phyloP scores from a whole-genome alignment of 2,888 invertebrate genomes.

The Lycaena phlaeas region DNA sequence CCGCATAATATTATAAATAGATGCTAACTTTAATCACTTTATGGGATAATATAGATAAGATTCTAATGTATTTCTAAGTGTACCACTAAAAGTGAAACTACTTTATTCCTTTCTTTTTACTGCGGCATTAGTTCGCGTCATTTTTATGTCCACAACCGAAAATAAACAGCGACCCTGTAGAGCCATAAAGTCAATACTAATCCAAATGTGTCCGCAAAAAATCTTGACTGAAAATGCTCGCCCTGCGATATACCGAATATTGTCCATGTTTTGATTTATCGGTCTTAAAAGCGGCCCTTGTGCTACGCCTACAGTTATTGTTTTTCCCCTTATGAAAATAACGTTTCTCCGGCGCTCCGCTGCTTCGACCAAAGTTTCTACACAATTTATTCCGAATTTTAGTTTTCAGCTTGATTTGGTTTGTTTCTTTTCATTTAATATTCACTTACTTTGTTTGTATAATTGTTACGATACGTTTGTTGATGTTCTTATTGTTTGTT shows the following conservation, averaged over 20 bases:
- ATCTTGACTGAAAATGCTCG: conserved; percentile 48
- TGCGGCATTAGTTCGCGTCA: conserved; percentile 6
- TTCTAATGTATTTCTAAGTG: conserved; percentile 4
- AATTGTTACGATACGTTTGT: no score
- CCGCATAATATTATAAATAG: no score
- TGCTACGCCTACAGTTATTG: conserved; percentile 59
- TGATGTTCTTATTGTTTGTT: no score
- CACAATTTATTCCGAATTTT: conserved; percentile 32
- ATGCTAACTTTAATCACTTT: no score
- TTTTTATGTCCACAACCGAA: conserved; percentile 5
- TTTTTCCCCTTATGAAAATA: conserved; percentile 65
- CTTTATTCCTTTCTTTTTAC: conserved; percentile 4
- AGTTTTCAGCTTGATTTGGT: conserved; percentile 47
- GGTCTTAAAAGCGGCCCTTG: conserved; percentile 62
- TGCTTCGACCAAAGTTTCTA: conserved; percentile 40
- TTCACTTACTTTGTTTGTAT: no score
- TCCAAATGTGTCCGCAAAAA: conserved; percentile 54
- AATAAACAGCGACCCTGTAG: conserved; percentile 49
- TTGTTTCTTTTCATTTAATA: conserved; percentile 27
- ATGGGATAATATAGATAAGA: not conserved
- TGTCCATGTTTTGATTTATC: conserved; percentile 66
- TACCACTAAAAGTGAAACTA: conserved; percentile 7
- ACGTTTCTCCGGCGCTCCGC: conserved; percentile 44
- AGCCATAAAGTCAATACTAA: conserved; percentile 65
- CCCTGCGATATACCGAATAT: conserved; percentile 51